Evolutionary conservation across 64 coral and sea anemone species (phyloP), one percentile per base, ranked within the genome.

Genomic region (Stichodactyla mertensii): DNA sequence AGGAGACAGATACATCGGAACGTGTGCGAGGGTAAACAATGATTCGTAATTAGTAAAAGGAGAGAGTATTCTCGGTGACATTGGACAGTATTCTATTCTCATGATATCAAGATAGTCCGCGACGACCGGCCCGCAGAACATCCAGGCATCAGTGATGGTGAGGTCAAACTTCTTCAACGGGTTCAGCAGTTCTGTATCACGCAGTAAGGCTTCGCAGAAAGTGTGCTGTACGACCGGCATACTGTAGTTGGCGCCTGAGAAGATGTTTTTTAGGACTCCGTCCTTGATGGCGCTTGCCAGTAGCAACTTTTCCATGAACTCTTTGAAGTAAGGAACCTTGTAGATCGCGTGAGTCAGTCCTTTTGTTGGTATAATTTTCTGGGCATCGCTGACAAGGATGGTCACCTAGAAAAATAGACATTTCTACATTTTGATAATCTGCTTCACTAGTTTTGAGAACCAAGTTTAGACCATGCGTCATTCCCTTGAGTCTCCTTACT

Each of bases 241-340:
- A 26, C n/a, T 27, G 31, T 16, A 4, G 31, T 77, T 77, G 4
- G 59, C 4, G 4, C 71, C 71, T 27, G 31, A 79, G 77, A 14
- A 10, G 7, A 45, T 27, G 11, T 77, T n/a, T 14, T 27, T 77
- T 0, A 77, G 16, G 13, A 16, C 14, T n/a, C 77, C 77, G 16
- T 52, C 77, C 16, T 79, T 79, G 11, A 79, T 79, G 26, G 18
- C 7, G 0, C 11, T 79, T 24, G 77, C 27, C 5, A 79, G 22
- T 9, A 28, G 0, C 9, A 79, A 4, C 11, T 77, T 58, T 64
- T 86, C 92, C 70, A 86, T 52, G 77, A 84, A 88, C 11, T 51
- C 82, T 31, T 87, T 53, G 52, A 28, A 36, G 15, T 82, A 87
- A 12, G 91, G 86, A 10, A 92, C 86, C 55, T 92, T 24, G 80